These are phyloP conservation scores for Tor tambroides DNA, from an alignment of 2,113 vertebrate species.

Conservation along the genomic window DNA sequence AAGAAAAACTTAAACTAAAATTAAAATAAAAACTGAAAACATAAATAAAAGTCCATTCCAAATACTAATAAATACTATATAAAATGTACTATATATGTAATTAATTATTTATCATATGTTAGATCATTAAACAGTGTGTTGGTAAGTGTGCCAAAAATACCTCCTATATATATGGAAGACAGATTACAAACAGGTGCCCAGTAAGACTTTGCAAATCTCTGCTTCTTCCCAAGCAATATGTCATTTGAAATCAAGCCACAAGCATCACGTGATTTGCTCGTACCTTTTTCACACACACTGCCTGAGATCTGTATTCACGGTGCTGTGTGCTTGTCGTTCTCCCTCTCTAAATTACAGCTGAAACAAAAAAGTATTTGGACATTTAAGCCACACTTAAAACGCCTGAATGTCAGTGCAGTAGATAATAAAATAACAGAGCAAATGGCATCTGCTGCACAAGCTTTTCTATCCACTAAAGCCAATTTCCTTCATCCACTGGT, in stretches of 20 bases:
- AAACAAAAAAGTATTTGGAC: background rate
- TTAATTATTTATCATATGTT: background rate
- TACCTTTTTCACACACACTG: background rate
- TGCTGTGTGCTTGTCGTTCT: background rate
- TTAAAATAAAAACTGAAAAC: no score
- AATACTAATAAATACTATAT: no score
- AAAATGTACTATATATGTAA: background rate
- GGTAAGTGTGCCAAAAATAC: background rate
- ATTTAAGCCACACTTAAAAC: background rate
- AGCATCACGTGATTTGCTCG: background rate
- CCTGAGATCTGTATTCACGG: background rate
- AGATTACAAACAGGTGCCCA: background rate
- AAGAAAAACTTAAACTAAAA: no score
- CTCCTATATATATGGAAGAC: background rate
- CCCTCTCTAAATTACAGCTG: background rate
- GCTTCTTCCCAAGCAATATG: background rate
- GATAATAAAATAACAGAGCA: slow-evolving; percentile 15
- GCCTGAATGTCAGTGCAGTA: background rate
- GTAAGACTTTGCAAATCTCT: background rate
- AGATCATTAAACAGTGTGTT: background rate
- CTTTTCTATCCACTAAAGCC: background rate
- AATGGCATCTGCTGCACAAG: background rate
- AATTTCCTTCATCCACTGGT: background rate
- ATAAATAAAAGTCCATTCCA: no score
- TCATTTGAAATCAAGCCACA: background rate